phyloP scores from a whole-genome alignment of 2,113 vertebrate species.

The Thinocorus orbignyianus region DNA sequence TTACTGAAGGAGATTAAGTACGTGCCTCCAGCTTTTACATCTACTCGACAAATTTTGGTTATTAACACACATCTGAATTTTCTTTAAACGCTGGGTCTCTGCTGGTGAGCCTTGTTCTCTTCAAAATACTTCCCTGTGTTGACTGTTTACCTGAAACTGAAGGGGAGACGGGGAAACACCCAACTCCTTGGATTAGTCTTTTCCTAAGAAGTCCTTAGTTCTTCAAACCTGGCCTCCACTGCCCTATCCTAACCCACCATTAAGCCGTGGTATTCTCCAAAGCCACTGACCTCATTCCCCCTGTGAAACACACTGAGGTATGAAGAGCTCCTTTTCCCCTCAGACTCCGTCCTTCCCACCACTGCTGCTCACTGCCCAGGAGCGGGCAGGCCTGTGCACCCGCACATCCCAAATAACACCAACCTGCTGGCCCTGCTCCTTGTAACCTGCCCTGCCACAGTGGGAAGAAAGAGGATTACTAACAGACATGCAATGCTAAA shows the following conservation, averaged over 20 bases:
- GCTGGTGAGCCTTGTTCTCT: background rate
- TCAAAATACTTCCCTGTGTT: background rate
- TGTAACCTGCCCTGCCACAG: rapidly evolving
- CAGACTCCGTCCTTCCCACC: background rate
- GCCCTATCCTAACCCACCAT: background rate
- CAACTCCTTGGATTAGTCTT: background rate
- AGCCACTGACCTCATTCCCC: background rate
- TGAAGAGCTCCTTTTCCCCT: background rate
- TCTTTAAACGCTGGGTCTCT: background rate
- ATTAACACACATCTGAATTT: background rate
- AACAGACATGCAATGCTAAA: rapidly evolving
- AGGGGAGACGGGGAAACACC: background rate
- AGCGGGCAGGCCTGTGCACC: rapidly evolving
- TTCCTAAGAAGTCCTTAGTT: background rate
- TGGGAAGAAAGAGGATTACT: rapidly evolving
- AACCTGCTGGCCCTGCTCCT: background rate
- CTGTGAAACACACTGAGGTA: background rate
- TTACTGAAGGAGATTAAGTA: background rate
- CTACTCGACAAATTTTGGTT: background rate
- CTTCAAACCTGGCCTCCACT: background rate
- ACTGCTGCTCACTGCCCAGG: background rate
- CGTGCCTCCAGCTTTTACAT: background rate
- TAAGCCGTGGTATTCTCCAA: background rate
- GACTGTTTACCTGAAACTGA: background rate
- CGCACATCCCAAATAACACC: rapidly evolving